phyloP scores from a whole-genome alignment of 2,888 invertebrate species.

The Mycalesis mineus region DNA sequence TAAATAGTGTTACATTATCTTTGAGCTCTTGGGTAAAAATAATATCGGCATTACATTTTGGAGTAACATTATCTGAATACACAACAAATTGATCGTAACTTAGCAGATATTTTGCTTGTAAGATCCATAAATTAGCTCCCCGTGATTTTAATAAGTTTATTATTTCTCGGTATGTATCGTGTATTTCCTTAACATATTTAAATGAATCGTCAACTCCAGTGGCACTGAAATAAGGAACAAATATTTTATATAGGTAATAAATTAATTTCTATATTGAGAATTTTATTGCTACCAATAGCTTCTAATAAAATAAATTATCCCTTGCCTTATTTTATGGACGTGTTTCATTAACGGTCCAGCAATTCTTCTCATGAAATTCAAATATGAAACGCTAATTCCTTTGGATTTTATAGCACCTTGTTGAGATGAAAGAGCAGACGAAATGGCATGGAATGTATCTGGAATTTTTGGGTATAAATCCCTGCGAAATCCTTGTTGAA shows the following conservation, averaged over 20 bases:
- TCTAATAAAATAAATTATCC: slow-evolving; percentile 15
- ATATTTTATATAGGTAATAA: background rate
- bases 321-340: slow-evolving; percentile 57
- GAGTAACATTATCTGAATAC: slow-evolving; percentile 49
- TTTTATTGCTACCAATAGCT: background rate
- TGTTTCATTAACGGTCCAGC: slow-evolving; percentile 69
- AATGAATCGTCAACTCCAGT: slow-evolving; percentile 51
- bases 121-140: slow-evolving; percentile 53
- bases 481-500: slow-evolving; percentile 67
- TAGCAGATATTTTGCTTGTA: slow-evolving; percentile 59
- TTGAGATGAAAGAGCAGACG: slow-evolving; percentile 47
- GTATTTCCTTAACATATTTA: slow-evolving; percentile 58
- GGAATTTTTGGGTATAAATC: slow-evolving; percentile 67
- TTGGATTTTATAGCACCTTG: slow-evolving; percentile 47
- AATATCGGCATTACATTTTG: slow-evolving; percentile 57
- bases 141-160: slow-evolving; percentile 54
- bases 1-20: slow-evolving; percentile 44
- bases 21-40: slow-evolving; percentile 47
- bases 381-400: slow-evolving; percentile 61
- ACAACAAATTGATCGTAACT: slow-evolving; percentile 61
- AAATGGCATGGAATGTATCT: slow-evolving; percentile 63
- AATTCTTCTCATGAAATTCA: slow-evolving; percentile 61
- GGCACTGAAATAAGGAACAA: slow-evolving; percentile 43
- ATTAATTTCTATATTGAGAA: too few relatives aligned
- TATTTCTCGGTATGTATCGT: slow-evolving; percentile 61